Conservation (phyloP, 1,140 invertebrate species). For the Druon quercuslanigerum region DNA sequence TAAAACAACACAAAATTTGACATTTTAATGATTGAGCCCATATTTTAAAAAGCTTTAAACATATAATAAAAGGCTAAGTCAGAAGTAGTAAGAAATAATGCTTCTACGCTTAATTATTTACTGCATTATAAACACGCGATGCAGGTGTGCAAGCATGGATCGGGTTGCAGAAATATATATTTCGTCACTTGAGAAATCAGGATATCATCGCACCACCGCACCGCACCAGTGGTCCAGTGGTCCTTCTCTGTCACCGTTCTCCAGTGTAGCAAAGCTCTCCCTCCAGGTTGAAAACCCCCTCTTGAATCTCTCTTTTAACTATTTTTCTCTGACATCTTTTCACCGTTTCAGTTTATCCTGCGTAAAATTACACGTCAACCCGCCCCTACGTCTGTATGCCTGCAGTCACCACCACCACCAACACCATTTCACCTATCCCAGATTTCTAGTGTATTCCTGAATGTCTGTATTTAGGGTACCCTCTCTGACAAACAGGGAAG, state of each 20-base stretch:
- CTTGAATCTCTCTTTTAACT: constrained; percentile 39
- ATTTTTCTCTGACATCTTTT: not conserved
- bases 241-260: constrained; percentile 52
- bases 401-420: constrained; percentile 47
- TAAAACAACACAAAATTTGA: no score
- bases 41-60: no score
- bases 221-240: constrained; percentile 73
- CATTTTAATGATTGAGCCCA: no score
- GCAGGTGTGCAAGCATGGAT: constrained; percentile 42
- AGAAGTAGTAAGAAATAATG: no score
- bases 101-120: not conserved
- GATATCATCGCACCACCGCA: constrained; percentile 75
- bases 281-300: constrained; percentile 32
- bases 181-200: constrained; percentile 74
- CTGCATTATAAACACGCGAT: not conserved
- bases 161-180: constrained; percentile 61
- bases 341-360: constrained; percentile 48
- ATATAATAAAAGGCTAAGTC: no score
- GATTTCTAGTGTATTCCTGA: constrained; percentile 47
- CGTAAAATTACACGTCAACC: constrained; percentile 58
- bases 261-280: constrained; percentile 22
- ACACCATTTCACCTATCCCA: constrained; percentile 39
- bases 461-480: constrained; percentile 57
- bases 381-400: constrained; percentile 37
- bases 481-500: constrained; percentile 73